Evolutionary conservation across 2,797 vertebrate genomes (phyloP), one percentile per base, ranked within the genome.

Genomic region (Antrozous pallidus): DNA sequence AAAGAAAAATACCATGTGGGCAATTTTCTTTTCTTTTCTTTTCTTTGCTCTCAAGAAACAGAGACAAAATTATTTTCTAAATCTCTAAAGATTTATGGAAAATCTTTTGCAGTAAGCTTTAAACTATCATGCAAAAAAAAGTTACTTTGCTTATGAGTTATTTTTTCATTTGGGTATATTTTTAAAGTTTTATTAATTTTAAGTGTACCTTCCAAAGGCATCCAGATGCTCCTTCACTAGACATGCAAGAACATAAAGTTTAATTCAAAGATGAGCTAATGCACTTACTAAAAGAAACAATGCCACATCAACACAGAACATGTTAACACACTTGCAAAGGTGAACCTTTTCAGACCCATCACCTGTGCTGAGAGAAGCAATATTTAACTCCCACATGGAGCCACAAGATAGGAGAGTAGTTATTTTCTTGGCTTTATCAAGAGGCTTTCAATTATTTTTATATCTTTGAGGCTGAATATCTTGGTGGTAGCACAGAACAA

Each of bases 381-480:
- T 84, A 86, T 84, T 84, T 95, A 75, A 80, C 77, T 95, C 65
- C 63, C 47, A 67, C 26, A 7, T 54, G 36, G 69, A 95, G 14
- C 40, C 61, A 13, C 2, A 22, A 83, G 73, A 90, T 89, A 90
- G 87, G 91, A 81, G 74, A 80, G 14, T 83, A 45, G 63, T 75
- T 78, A 28, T 56, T 93, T 94, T 70, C 45, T 40, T 94, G 79
- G 40, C 22, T 88, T 93, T 94, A 87, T 91, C 33, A 42, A 93
- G 87, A 93, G 31, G 2, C 47, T 93, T 95, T 91, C 78, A 94
- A 73, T 93, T 95, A 96, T 95, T 89, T 96, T 79, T 7, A 10
- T 94, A 97, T 95, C 67, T 54, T 61, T 79, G 36, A 96, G 51
- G 40, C 61, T 38, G 28, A 93, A 94, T 87, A 84, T 87, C 84